These are phyloP conservation scores for Mnemiopsis leidyi DNA, from an alignment of 37 sponge, comb jelly and placozoan genomes.

Conservation along the genomic window DNA sequence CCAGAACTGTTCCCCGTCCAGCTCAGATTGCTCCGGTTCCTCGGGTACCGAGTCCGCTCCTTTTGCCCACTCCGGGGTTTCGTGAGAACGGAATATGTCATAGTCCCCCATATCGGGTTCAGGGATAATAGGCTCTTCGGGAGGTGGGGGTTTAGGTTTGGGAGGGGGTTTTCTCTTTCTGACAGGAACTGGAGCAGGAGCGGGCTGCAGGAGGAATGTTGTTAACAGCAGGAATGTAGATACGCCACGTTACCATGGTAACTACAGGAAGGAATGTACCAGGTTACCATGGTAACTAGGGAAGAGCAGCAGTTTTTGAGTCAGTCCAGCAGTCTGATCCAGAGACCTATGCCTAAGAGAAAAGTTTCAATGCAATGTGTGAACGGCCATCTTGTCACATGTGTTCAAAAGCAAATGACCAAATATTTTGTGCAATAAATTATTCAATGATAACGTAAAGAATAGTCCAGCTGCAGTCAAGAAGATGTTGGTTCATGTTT, in stretches of 20 bases:
- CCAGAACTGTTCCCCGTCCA: constrained; percentile 34
- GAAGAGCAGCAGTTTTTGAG: too few relatives aligned
- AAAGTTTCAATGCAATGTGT: neutral
- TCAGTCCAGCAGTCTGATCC: too few relatives aligned
- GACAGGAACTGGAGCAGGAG: neutral
- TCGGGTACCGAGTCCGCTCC: constrained; percentile 47
- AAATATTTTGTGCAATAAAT: too few relatives aligned
- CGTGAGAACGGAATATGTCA: constrained; percentile 39
- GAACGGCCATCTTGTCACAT: too few relatives aligned
- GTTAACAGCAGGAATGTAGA: too few relatives aligned
- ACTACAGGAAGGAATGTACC: too few relatives aligned
- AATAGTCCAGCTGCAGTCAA: too few relatives aligned
- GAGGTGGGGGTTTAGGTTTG: neutral
- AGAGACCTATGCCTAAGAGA: neutral
- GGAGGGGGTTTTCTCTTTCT: constrained; percentile 21
- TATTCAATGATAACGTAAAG: too few relatives aligned
- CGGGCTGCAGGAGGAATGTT: neutral
- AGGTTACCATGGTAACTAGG: too few relatives aligned
- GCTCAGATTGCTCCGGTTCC: neutral
- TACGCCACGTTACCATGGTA: too few relatives aligned
- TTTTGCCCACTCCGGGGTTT: constrained; percentile 52
- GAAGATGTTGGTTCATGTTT: too few relatives aligned
- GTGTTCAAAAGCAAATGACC: too few relatives aligned
- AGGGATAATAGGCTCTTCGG: neutral
- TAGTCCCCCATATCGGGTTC: constrained; percentile 25